A percentile compares a stretch with the other conserved stretches of the same genome.
phyloP scores from a whole-genome alignment of 2,113 vertebrate species.

The Spilogale gracilis region DNA sequence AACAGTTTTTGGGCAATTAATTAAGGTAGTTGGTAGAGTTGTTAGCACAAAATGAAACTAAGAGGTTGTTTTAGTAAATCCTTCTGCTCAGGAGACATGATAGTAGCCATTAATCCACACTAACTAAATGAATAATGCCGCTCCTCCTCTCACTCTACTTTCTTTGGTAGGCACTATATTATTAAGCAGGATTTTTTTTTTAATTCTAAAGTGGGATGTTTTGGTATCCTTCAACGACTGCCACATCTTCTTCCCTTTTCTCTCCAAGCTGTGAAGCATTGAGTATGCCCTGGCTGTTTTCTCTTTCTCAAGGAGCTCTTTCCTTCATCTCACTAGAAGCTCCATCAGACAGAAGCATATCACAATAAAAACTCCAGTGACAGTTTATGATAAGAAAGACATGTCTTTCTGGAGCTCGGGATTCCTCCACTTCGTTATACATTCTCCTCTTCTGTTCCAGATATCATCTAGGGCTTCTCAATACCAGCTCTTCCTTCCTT shows the following conservation, averaged over 20 bases:
- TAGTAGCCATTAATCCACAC: not conserved
- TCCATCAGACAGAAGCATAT: not conserved
- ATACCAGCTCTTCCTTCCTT: not conserved
- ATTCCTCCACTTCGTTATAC: not conserved
- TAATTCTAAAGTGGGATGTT: not conserved
- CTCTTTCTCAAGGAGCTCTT: not conserved
- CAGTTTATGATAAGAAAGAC: not conserved
- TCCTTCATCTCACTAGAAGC: not conserved
- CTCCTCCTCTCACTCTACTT: not conserved
- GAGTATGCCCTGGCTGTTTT: rapidly evolving
- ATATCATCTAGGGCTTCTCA: not conserved
- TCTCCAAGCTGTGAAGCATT: not conserved
- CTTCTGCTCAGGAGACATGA: not conserved
- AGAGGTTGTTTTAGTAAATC: conserved; percentile 62
- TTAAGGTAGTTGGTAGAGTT: conserved; percentile 66
- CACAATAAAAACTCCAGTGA: not conserved
- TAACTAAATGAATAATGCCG: not conserved
- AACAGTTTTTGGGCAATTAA: conserved; percentile 78
- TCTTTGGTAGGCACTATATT: not conserved
- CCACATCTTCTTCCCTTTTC: not conserved
- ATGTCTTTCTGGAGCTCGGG: not conserved
- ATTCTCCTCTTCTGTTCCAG: not conserved
- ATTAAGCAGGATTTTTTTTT: not conserved
- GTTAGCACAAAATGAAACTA: conserved; percentile 67
- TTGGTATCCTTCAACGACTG: not conserved